Base-by-base conservation (phyloP, 2,888 invertebrate genomes). In the Drosophila anomelani region DNA sequence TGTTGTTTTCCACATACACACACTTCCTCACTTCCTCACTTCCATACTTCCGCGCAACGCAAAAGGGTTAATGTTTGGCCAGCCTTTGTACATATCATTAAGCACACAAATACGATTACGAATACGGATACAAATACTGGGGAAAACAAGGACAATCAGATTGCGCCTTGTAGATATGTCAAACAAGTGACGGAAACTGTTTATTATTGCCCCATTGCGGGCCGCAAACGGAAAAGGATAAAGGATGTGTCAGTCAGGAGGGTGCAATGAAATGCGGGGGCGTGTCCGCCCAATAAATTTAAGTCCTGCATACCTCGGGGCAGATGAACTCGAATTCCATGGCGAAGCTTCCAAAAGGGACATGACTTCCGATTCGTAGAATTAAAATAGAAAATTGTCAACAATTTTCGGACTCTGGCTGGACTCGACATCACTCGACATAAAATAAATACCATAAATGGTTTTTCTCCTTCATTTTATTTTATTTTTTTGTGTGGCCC, bases 111-210 rank as follows among this genome's bases (percentile, higher is more conserved):
- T 71, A 34, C 44, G 20, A 29, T 12, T 36, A 29, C 49, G 17
- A 10, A 41, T 49, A 6, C 51, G 51, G 10, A 34, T 34, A 51
- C 51, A 34, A 34, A 34, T 20, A 34, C 34, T 23, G 1, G 51
- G 51, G 51, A 13, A 9, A 13, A 20, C 20, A 36, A 36, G 51
- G 34, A 41, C 47, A 73, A 56, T 56, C 75, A 75, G 88, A 87
- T 83, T 89, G 77, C 59, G 75, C 70, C 75, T 75, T 75, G 75
- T 69, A 79, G 77, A 85, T 88, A 60, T 83, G 77, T 90, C 85
- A 88, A 80, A 79, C 79, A 80, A 69, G 76, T 88, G 87, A 80
- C 85, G 88, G 89, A 89, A 86, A 84, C 85, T 83, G 90, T 86
- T 86, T 89, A 86, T 89, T 86, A 86, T 90, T 86, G 87, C 79